Evolutionary conservation across 2,797 vertebrate species (phyloP).

Genomic region (Artibeus lituratus): DNA sequence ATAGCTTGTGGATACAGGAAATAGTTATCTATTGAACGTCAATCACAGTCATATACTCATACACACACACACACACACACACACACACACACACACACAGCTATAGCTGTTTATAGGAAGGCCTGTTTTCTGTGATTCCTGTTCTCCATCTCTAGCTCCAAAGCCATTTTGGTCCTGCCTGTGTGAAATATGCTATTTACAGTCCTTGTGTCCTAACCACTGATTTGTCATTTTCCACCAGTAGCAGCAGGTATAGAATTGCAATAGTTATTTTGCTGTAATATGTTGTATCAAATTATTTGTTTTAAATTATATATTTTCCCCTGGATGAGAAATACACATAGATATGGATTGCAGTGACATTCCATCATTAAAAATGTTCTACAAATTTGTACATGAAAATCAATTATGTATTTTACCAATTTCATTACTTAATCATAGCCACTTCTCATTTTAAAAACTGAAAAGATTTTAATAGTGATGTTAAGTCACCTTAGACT

Average conservation of each 20-base stretch:
- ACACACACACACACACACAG: neutral
- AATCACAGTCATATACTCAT: neutral
- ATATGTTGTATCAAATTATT: neutral
- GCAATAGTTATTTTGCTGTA: neutral
- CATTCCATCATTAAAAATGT: neutral
- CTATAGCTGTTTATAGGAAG: neutral
- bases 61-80: neutral
- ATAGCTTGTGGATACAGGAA: neutral
- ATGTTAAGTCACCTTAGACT: neutral
- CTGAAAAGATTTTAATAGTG: neutral
- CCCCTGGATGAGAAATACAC: neutral
- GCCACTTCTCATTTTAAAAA: neutral
- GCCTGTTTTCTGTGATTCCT: neutral
- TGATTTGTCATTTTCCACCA: neutral
- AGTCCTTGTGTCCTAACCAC: neutral
- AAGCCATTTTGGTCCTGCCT: constrained; percentile 2
- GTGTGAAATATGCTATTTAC: neutral
- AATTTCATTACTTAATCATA: neutral
- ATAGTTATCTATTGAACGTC: neutral
- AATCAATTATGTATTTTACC: neutral
- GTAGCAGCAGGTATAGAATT: neutral
- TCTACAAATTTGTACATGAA: neutral
- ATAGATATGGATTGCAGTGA: neutral
- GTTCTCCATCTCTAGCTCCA: neutral
- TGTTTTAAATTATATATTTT: neutral